A percentile compares a stretch with the other conserved stretches of the same genome.
These are phyloP conservation scores for Zoanthus solanderi DNA, from an alignment of 92 coral and sea anemone species.

Conservation along the genomic window DNA sequence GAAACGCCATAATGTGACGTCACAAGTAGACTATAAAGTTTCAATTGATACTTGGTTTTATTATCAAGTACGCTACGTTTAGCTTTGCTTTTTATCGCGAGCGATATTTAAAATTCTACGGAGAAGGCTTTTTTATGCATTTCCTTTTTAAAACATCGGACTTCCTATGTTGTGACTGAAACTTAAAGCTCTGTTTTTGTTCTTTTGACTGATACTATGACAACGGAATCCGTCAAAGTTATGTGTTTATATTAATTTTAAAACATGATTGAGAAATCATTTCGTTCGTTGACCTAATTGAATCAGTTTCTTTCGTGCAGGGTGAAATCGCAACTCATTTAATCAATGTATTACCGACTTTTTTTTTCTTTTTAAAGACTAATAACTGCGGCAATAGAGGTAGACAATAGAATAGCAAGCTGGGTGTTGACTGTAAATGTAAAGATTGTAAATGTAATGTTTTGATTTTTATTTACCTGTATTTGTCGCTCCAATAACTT, in stretches of 20 bases:
- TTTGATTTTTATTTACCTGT: background rate
- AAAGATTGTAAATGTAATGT: background rate
- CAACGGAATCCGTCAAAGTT: background rate
- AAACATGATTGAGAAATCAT: background rate
- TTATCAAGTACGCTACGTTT: background rate
- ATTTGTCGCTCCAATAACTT: slow-evolving; percentile 5
- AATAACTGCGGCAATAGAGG: background rate
- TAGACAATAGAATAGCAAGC: background rate
- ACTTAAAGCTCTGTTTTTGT: background rate
- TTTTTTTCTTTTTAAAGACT: background rate
- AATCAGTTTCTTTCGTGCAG: background rate
- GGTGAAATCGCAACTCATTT: background rate
- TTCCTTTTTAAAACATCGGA: background rate
- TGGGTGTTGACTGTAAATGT: background rate
- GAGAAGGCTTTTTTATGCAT: background rate
- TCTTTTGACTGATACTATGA: slow-evolving; percentile 3
- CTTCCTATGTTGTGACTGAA: background rate
- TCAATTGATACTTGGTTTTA: background rate
- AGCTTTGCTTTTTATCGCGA: background rate
- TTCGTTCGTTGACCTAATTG: background rate
- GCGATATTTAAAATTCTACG: background rate
- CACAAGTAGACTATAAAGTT: background rate
- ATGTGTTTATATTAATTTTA: background rate
- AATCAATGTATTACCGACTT: background rate
- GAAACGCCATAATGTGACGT: slow-evolving; percentile 37